Base-by-base conservation (phyloP, 2,113 vertebrate genomes). In the Leucopsar rothschildi region DNA sequence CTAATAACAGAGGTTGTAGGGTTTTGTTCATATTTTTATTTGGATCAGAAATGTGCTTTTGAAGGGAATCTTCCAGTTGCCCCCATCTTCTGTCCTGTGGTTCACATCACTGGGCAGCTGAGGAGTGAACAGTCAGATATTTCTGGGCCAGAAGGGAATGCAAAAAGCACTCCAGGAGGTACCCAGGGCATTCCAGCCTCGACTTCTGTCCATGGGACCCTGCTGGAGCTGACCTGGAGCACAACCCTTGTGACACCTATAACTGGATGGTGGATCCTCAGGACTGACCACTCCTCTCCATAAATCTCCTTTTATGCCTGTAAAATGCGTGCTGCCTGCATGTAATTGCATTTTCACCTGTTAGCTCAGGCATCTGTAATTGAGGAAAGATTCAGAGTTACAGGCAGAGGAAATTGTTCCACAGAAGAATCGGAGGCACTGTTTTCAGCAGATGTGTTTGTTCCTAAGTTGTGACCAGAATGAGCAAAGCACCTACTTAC, bases 361-460 rank as follows among this genome's bases (percentile, higher is more conserved):
- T 65, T 59, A 56, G 29, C 63, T 72, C 25, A 15, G 47, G 24
- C 23, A 12, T 77, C 55, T 75, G 29, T 72, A 88, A 78, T 9
- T 37, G 66, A 53, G 50, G 55, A 70, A 89, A 60, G 29, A 37
- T 44, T 50, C 50, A 66, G 68, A 12, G 53, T 81, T 92, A n/a
- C n/a, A 52, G 56, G 75, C 60, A 70, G n/a, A 87, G 79, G 59
- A 85, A 80, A 66, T 82, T 40, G 75, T 77, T 93, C 55, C 29
- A 12, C 22, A 33, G 76, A 40, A 82, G 35, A 90, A 52, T 27
- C 0, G 1, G 82, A 94, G 55, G 44, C 15, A 23, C 29, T 49
- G 22, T 90, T 88, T 72, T 55, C 64, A 70, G 63, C 75, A 59
- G 42, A 59, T 63, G 57, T 42, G 21, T 79, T 82, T 64, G 49